These are phyloP conservation scores for Philotrypesis tridentata DNA, from an alignment of 1,140 invertebrate species.

Conservation along the genomic window DNA sequence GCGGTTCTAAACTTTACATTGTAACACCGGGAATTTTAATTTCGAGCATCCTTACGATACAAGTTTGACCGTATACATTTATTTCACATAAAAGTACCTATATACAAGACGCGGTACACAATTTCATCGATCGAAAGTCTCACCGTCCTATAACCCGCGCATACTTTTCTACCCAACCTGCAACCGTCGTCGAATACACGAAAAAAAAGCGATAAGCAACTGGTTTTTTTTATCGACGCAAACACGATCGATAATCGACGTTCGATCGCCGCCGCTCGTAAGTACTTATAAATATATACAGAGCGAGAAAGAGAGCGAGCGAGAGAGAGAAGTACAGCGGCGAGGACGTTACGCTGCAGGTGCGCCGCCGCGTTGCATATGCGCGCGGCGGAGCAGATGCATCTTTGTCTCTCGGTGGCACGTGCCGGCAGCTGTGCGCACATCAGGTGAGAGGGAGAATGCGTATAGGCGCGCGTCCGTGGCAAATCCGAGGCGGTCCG, in stretches of 20 bases:
- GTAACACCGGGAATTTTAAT: no score
- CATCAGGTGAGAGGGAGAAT: constrained; percentile 1
- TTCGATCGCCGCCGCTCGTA: background rate
- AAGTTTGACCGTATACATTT: no score
- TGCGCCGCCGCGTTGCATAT: constrained; percentile 18
- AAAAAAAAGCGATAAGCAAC: no score
- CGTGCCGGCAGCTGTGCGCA: constrained; percentile 5
- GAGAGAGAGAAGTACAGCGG: background rate
- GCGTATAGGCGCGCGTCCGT: constrained; percentile 2
- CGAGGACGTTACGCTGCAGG: constrained; percentile 1
- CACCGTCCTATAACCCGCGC: no score
- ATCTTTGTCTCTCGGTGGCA: constrained; percentile 3
- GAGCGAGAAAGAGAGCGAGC: background rate
- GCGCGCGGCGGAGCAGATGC: constrained; percentile 38
- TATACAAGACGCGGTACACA: no score
- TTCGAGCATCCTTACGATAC: no score
- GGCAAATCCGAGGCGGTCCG: constrained; percentile 1
- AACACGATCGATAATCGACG: background rate
- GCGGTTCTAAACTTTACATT: no score
- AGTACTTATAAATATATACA: background rate
- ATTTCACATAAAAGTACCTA: no score
- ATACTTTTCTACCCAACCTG: no score
- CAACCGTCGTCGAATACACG: no score
- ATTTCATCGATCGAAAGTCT: no score
- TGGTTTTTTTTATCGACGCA: background rate